Evolutionary conservation across 2,113 vertebrate genomes (phyloP).

Genomic region (Chroicocephalus ridibundus): DNA sequence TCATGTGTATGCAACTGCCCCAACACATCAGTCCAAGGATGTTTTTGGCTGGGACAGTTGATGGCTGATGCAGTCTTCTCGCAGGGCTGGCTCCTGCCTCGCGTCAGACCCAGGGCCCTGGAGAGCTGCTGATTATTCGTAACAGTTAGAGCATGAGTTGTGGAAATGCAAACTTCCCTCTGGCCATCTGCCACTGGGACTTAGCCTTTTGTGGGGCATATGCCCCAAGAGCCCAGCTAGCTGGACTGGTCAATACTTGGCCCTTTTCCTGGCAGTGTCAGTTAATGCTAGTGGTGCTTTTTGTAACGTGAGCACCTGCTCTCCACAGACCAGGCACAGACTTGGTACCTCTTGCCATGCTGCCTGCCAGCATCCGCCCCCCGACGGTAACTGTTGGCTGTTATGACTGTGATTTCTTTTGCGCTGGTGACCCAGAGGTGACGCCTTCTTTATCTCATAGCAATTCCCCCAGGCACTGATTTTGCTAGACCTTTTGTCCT

Average conservation of each 20-base stretch:
- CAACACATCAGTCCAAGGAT: neutral
- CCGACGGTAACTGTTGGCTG: neutral
- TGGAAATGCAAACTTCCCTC: neutral
- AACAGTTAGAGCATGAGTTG: neutral
- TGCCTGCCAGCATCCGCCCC: neutral
- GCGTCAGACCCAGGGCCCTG: neutral
- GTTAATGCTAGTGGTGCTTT: neutral
- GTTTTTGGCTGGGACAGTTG: neutral
- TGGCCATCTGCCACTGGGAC: constrained; percentile 34
- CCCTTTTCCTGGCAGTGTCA: neutral
- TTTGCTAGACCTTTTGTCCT: neutral
- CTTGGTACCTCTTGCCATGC: neutral
- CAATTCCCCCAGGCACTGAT: neutral
- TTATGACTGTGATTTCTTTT: neutral
- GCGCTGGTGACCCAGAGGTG: neutral
- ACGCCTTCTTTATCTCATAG: neutral
- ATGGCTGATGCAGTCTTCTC: neutral
- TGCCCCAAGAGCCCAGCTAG: neutral
- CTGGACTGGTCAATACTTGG: neutral
- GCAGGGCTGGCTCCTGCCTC: neutral
- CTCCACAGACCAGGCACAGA: neutral
- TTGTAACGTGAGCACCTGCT: neutral
- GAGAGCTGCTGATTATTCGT: neutral
- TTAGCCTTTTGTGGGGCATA: neutral
- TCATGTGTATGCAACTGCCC: neutral